Base-by-base conservation (phyloP, 2,797 vertebrate species). In the Alcedo quadribrachys region DNA sequence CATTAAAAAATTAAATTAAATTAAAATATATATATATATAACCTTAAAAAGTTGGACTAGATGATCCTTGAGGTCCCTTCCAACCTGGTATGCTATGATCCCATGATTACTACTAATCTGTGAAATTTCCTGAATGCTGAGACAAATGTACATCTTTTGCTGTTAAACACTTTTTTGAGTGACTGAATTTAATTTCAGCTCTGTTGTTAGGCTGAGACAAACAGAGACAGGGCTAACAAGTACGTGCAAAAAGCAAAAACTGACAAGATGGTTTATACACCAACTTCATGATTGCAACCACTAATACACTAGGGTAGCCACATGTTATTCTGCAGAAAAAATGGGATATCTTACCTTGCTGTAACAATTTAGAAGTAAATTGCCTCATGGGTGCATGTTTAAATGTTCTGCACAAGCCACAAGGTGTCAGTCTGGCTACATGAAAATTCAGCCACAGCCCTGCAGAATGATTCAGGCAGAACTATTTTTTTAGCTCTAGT, bases 391-490 rank as follows among this genome's bases (percentile, higher is more conserved):
- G 33, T 73, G 33, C 63, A 32, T 1, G 0, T 50, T 94, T 62
- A 68, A 74, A 73, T 81, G 42, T 81, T 63, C 85, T 66, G 46
- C 55, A 66, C 12, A 81, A 66, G 80, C 95, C 96, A 96, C 96
- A 88, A 96, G 96, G 77, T 95, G 96, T 95, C 96, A 96, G 80
- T 91, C 80, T 96, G 66, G 61, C 25, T 91, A 61, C 94, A 80
- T 46, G 62, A 83, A 90, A 92, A 82, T 46, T 51, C 58, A 62
- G 12, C 46, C 28, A 11, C 32, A 32, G 37, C 15, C 30, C 53
- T 61, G 11, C 24, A 21, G 40, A 7, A 30, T 48, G 25, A 83
- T 65, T 68, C 62, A 57, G 25, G 33, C 9, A 6, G 35, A 68
- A 46, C 15, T 14, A 68, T 55, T 91, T 40, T 40, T 85, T 91